phyloP scores from a whole-genome alignment of 1,140 invertebrate species.

The Phymorhynchus buccinoides region DNA sequence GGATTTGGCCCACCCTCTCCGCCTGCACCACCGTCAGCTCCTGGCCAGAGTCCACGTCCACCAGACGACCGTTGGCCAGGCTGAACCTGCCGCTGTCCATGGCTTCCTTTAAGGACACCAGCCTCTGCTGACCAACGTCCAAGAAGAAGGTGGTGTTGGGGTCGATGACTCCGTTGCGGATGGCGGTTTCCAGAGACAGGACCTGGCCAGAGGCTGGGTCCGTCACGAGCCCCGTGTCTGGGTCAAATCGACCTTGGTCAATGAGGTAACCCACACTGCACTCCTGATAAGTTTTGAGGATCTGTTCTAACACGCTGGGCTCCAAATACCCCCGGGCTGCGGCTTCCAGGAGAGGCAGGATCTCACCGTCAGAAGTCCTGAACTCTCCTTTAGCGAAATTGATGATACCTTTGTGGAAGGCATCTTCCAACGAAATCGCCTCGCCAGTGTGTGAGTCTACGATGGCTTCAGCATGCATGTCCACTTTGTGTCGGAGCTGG shows the following conservation, averaged over 20 bases:
- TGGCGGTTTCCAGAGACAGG: conserved; percentile 79
- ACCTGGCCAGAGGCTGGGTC: conserved; percentile 76
- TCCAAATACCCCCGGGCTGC: conserved; percentile 87
- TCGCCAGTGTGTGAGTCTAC: conserved; percentile 82
- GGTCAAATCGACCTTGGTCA: conserved; percentile 87
- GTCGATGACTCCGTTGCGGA: conserved; percentile 83
- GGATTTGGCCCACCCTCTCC: conserved; percentile 54
- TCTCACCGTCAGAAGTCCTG: conserved; percentile 68
- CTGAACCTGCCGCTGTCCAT: conserved; percentile 63
- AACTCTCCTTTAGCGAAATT: conserved; percentile 70
- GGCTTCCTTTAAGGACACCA: conserved; percentile 60
- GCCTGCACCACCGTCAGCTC: conserved; percentile 63
- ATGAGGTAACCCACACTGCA: conserved; percentile 74
- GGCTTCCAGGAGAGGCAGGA: conserved; percentile 86
- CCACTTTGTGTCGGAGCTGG: conserved; percentile 77
- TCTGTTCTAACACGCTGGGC: conserved; percentile 82
- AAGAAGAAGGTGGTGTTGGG: conserved; percentile 76
- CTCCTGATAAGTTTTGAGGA: conserved; percentile 63
- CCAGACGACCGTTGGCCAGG: conserved; percentile 60
- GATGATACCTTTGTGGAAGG: conserved; percentile 84
- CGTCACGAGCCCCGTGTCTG: conserved; percentile 78
- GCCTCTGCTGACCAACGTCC: conserved; percentile 58
- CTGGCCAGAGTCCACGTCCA: conserved; percentile 57
- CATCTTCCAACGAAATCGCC: conserved; percentile 81
- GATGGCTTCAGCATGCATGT: conserved; percentile 83